These are phyloP conservation scores for Balaenoptera acutorostrata DNA, from an alignment of 2,113 vertebrate species.

Conservation along the genomic window DNA sequence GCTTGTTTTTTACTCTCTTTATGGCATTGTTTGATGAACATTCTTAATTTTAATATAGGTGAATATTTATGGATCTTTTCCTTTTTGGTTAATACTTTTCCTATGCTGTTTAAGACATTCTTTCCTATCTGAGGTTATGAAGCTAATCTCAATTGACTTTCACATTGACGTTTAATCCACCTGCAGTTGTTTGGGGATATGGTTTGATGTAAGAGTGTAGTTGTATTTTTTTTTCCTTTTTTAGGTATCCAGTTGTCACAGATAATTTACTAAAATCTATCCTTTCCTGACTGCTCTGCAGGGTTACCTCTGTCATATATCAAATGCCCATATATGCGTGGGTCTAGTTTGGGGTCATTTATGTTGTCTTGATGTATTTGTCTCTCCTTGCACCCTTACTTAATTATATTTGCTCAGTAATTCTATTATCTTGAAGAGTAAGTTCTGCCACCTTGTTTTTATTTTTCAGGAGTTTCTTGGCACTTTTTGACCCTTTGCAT, in stretches of 20 bases:
- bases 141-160: background rate
- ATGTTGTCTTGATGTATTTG: background rate
- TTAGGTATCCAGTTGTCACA: background rate
- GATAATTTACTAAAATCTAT: constrained; percentile 26
- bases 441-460: background rate
- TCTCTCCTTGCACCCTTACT: background rate
- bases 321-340: background rate
- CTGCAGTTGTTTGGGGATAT: background rate
- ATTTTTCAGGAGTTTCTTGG: background rate
- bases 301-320: background rate
- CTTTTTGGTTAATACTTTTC: constrained; percentile 10
- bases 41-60: constrained; percentile 31
- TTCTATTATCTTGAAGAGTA: background rate
- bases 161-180: background rate
- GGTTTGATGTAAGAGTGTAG: background rate
- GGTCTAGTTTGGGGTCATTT: background rate
- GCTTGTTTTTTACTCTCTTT: background rate
- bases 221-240: background rate
- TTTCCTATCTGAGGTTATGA: background rate
- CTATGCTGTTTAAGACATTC: background rate
- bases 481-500: constrained; percentile 6
- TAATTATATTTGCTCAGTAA: constrained; percentile 1
- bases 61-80: constrained; percentile 22
- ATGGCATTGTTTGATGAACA: background rate
- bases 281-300: background rate